Conservation (phyloP, 2,797 vertebrate genomes). For the Scolopax bukidnonensis region DNA sequence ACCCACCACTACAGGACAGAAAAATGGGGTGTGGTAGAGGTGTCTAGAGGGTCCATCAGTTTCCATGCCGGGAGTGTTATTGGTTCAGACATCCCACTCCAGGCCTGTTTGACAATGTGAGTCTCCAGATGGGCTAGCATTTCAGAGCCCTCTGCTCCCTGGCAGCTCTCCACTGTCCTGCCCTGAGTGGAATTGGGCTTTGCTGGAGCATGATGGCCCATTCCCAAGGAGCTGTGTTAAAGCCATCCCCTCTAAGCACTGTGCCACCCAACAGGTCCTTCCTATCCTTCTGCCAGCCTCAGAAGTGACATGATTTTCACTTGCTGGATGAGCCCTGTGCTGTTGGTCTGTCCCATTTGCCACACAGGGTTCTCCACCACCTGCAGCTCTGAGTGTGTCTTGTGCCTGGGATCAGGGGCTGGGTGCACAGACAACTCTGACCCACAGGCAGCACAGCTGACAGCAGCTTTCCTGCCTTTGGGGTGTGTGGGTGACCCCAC, state of each 20-base stretch:
- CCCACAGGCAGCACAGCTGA: background rate
- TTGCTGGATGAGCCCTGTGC: background rate
- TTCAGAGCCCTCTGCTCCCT: background rate
- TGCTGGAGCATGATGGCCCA: background rate
- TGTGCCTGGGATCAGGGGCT: background rate
- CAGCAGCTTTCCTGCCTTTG: background rate
- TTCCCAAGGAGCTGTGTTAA: background rate
- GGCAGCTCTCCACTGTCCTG: background rate
- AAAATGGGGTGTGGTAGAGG: background rate
- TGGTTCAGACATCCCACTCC: background rate
- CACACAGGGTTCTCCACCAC: background rate
- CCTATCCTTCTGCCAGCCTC: background rate
- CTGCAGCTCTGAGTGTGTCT: background rate
- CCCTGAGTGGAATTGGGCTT: background rate
- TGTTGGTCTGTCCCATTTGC: accelerated
- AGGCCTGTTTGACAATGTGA: background rate
- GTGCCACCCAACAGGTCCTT: background rate
- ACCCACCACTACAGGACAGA: background rate
- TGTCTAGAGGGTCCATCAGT: background rate
- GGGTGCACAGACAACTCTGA: background rate
- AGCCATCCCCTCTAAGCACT: background rate
- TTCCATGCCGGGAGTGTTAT: background rate
- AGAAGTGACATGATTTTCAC: background rate
- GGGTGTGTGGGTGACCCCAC: accelerated
- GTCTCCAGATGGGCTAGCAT: background rate